phyloP scores from a whole-genome alignment of 2,113 vertebrate genomes.

The Steatornis caripensis region DNA sequence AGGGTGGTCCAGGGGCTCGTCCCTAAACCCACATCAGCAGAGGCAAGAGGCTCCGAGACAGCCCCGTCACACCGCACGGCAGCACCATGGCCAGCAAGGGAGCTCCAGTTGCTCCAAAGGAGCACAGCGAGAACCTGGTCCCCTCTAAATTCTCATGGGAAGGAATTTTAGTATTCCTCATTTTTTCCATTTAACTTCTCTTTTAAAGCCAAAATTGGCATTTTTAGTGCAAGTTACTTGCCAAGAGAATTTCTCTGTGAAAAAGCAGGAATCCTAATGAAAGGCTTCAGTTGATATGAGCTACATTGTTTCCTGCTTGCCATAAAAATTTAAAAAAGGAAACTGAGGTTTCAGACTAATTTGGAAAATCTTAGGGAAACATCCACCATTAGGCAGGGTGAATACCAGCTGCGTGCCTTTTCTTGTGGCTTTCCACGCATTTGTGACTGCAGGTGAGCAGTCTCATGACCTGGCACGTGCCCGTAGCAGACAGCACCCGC shows the following conservation, averaged over 20 bases:
- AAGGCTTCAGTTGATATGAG: background rate
- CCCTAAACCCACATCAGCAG: background rate
- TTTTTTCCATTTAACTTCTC: background rate
- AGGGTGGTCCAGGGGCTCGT: background rate
- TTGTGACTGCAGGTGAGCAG: background rate
- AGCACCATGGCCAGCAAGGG: background rate
- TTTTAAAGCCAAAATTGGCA: background rate
- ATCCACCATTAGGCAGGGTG: background rate
- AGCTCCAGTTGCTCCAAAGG: background rate
- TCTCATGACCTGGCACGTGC: background rate
- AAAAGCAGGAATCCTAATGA: background rate
- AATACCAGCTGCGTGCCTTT: background rate
- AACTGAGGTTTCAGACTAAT: background rate
- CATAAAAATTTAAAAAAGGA: background rate
- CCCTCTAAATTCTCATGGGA: background rate
- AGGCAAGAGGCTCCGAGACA: background rate
- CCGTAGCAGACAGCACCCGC: rapidly evolving
- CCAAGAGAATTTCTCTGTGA: background rate
- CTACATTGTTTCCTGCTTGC: background rate
- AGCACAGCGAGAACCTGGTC: background rate
- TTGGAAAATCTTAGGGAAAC: background rate
- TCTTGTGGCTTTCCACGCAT: background rate
- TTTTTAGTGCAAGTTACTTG: background rate
- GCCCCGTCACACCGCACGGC: rapidly evolving
- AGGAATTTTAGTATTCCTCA: background rate